Evolutionary conservation across 2,797 vertebrate genomes (phyloP).

Genomic region (Xerus rutilus): DNA sequence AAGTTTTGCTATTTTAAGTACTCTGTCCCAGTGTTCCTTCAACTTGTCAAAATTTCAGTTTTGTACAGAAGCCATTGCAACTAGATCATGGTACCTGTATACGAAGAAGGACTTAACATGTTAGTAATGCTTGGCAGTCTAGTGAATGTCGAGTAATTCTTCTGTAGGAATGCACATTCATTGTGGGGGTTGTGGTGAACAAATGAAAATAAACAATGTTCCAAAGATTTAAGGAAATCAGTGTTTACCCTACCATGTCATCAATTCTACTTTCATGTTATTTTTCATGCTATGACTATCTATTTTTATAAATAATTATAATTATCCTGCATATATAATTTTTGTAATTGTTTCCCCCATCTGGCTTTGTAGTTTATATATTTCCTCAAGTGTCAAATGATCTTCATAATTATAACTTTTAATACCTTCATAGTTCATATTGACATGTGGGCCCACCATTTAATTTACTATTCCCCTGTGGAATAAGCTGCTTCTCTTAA

Average conservation of each 20-base stretch:
- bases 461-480: slow-evolving; percentile 63
- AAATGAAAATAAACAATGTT: slow-evolving; percentile 44
- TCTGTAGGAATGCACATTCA: slow-evolving; percentile 45
- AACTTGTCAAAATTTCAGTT: slow-evolving; percentile 44
- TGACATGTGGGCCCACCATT: slow-evolving; percentile 35
- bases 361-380: not conserved
- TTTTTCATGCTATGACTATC: slow-evolving; percentile 26
- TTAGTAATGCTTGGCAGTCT: slow-evolving; percentile 61
- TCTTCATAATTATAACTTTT: slow-evolving; percentile 67
- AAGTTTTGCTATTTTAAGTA: not conserved
- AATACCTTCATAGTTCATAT: slow-evolving; percentile 60
- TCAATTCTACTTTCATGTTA: slow-evolving; percentile 42
- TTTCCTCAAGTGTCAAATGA: slow-evolving; percentile 40
- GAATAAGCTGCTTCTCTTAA: slow-evolving; percentile 59
- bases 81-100: slow-evolving; percentile 48
- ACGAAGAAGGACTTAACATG: slow-evolving; percentile 44
- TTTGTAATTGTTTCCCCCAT: not conserved
- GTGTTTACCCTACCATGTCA: slow-evolving; percentile 16
- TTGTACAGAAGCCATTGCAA: slow-evolving; percentile 58
- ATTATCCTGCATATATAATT: not conserved
- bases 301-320: slow-evolving; percentile 60
- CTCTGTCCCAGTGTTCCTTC: not conserved
- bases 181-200: not conserved
- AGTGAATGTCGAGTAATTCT: slow-evolving; percentile 35
- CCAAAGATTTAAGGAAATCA: not conserved